Evolutionary conservation across 2,113 vertebrate genomes (phyloP).

Genomic region (Scortum barcoo): DNA sequence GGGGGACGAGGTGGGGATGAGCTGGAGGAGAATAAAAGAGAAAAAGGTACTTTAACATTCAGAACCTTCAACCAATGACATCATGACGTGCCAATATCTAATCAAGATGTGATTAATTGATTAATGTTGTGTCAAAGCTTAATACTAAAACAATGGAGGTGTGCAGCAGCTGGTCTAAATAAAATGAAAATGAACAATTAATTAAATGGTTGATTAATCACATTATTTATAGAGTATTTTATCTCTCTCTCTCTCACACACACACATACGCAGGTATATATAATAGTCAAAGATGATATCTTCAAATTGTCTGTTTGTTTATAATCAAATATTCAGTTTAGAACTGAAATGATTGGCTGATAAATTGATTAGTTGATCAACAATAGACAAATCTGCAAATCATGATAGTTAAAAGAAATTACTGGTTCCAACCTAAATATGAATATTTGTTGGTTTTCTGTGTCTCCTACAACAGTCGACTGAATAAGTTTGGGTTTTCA

Average conservation of each 20-base stretch:
- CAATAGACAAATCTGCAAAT: not conserved
- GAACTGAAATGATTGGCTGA: not conserved
- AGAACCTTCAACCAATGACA: not conserved
- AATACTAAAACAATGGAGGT: not conserved
- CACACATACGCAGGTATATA: no score
- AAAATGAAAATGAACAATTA: not conserved
- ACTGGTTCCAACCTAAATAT: not conserved
- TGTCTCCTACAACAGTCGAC: not conserved
- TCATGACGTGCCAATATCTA: slow-evolving; percentile 6
- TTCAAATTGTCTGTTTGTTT: not conserved
- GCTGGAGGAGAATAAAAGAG: slow-evolving; percentile 13
- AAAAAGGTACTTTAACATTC: slow-evolving; percentile 13
- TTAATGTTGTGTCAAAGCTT: not conserved
- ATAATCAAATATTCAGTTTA: not conserved
- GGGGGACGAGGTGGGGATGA: slow-evolving; percentile 16
- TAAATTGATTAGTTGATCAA: not conserved
- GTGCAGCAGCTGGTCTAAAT: no score
- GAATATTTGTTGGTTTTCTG: not conserved
- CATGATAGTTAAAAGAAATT: not conserved
- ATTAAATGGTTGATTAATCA: not conserved
- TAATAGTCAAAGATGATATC: not conserved
- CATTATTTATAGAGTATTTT: no score
- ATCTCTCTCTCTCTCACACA: no score
- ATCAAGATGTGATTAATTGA: not conserved
- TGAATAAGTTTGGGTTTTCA: not conserved